Evolutionary conservation across 2,888 invertebrate species (phyloP), one percentile per base, ranked within the genome.

Genomic region (Vandiemenella viatica): DNA sequence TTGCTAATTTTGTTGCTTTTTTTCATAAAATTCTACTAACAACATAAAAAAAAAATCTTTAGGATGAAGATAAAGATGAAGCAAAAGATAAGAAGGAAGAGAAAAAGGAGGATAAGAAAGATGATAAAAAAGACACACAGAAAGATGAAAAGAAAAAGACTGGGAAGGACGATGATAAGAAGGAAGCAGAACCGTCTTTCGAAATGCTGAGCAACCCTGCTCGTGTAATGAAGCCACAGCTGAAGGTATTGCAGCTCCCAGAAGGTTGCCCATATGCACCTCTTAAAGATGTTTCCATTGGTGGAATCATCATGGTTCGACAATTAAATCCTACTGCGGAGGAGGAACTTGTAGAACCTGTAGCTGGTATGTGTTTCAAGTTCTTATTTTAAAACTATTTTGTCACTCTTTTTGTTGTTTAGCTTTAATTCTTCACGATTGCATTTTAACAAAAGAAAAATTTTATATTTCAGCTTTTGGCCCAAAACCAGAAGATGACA

Each of bases 191-290:
- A 63, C 87, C 95, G 0, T 79, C 70, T 54, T 93, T 87, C 67
- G 93, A 95, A 67, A 83, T 92, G 55, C 70, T 99, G 41, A 80
- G 80, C 59, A 98, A 98, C 71, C 98, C 98, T 0, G 93, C 93
- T 0, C 79, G 98, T 49, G 82, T 91, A 1, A 81, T 99, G 76
- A 81, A 92, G 55, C 90, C 91, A 61, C 98, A 73, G 68, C 60
- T 76, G 54, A 71, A 72, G 56, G 71, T 76, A 7, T 72, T 96
- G 43, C 75, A 80, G 46, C 68, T 92, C 55, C 79, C 82, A 37
- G 93, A 95, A 21, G 83, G 82, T 23, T 79, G 82, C 48, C 79
- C 77, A 6, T 97, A 89, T 64, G 72, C 72, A 21, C 84, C 96
- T 0, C 70, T 97, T 54, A 98, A 98, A 65, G 92, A 96, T 59